These are phyloP conservation scores for Volucella inanis DNA, from an alignment of 2,888 invertebrate species.

Conservation along the genomic window DNA sequence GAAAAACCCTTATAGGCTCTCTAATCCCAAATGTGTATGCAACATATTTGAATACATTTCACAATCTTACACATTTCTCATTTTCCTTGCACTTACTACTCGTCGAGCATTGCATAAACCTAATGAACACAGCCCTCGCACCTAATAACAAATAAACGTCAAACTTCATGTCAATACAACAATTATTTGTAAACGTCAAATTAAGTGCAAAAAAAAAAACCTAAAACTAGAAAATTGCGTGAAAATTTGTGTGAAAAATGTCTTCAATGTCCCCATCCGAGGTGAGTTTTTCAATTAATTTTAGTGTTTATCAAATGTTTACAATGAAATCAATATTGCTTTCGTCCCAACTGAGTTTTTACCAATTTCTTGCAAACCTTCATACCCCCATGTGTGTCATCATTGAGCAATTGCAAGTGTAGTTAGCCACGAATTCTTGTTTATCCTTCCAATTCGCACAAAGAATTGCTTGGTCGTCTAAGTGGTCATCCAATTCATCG, in stretches of 20 bases:
- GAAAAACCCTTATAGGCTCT: too few species aligned
- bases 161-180: constrained; percentile 56
- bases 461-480: not conserved
- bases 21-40: not conserved
- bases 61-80: not conserved
- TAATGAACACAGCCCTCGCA: constrained; percentile 6
- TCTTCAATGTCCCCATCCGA: constrained; percentile 90
- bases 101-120: not conserved
- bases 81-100: constrained; percentile 25
- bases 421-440: constrained; percentile 7
- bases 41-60: not conserved
- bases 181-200: constrained; percentile 50
- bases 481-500: not conserved
- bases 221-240: constrained; percentile 18
- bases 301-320: not conserved
- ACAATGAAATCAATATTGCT: not conserved
- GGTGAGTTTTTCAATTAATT: constrained; percentile 84
- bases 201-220: constrained; percentile 38
- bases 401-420: not conserved
- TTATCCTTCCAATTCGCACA: constrained; percentile 11
- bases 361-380: not conserved
- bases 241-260: constrained; percentile 82
- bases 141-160: constrained; percentile 68
- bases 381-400: not conserved
- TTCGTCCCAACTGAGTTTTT: not conserved